These are phyloP conservation scores for Sanderia malayensis DNA, from an alignment of 30 jellyfish, hydroid and myxozoan species.

Conservation along the genomic window DNA sequence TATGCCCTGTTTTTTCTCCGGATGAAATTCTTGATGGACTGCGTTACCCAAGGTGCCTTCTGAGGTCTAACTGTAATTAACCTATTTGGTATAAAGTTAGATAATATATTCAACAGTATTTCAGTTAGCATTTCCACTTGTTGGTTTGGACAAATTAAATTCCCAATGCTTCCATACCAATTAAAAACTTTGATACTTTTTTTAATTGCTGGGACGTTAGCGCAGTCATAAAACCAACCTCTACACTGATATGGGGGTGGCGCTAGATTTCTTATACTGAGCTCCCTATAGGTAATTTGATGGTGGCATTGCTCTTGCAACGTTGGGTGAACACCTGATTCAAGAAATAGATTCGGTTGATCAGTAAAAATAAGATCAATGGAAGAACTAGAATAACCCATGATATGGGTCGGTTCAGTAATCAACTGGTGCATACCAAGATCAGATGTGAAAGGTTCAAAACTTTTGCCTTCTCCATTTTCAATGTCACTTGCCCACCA, in stretches of 20 bases:
- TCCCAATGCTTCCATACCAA: constrained; percentile 16
- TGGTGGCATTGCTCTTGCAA: constrained; percentile 35
- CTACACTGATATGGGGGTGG: constrained; percentile 37
- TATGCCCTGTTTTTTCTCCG: constrained; percentile 11
- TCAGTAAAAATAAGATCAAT: constrained; percentile 29
- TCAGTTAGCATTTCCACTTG: constrained; percentile 37
- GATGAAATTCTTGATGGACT: constrained; percentile 7
- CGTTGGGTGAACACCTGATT: constrained; percentile 37
- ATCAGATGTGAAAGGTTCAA: constrained; percentile 24
- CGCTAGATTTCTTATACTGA: constrained; percentile 14
- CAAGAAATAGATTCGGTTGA: constrained; percentile 34
- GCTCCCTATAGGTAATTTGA: constrained; percentile 11
- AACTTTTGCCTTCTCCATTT: background rate
- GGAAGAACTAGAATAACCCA: constrained; percentile 31
- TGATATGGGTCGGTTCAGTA: constrained; percentile 19
- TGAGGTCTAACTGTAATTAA: constrained; percentile 17
- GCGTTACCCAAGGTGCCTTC: constrained; percentile 54
- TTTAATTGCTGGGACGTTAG: constrained; percentile 21
- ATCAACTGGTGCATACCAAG: constrained; percentile 22
- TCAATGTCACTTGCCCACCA: background rate
- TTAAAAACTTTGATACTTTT: constrained; percentile 11
- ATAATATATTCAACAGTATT: constrained; percentile 29
- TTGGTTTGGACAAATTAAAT: constrained; percentile 12
- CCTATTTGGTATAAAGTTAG: constrained; percentile 40
- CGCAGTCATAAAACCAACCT: constrained; percentile 19